Evolutionary conservation across 2,797 vertebrate species (phyloP), one percentile per base, ranked within the genome.

Genomic region (Pampus argenteus): DNA sequence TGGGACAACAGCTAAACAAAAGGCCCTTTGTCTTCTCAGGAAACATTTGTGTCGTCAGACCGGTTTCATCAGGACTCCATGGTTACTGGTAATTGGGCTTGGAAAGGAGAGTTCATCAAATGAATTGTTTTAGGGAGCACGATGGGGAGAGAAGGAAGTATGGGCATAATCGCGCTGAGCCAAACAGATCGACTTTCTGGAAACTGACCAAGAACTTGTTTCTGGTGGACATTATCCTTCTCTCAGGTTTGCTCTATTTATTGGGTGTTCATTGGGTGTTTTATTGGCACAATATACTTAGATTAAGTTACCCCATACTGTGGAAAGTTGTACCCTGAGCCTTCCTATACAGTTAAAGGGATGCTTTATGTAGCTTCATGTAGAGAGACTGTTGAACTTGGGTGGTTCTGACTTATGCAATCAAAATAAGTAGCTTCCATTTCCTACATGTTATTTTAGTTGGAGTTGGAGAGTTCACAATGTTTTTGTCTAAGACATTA

Each of bases 61-160:
- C 61, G 71, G 90, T 89, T 89, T 78, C 68, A 58, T 81, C 59
- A 1, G 76, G 76, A 59, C 66, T 83, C 79, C 78, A 76, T 86
- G 82, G 88, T 79, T 79, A 84, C 87, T 18, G 3, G 67, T 87
- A 82, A 88, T 84, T 86, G 71, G 72, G 54, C 54, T 67, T 22
- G 18, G 40, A 74, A 64, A 72, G 48, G n/a, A 29, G 38, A 73
- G 57, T 82, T 83, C 49, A 75, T 78, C 65, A 72, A 86, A 76
- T 79, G 67, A 79, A 79, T 20, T 77, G 63, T 75, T 84, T 77
- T 52, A 45, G 45, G 48, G 66, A 65, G 31, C 67, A 44, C 65
- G 14, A 42, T 20, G 51, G 26, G 49, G 48, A 47, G 49, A 42
- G 45, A 50, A 6, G 62, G 42, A 59, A 63, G 50, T 14, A 8